Evolutionary conservation across 2,113 vertebrate genomes (phyloP), one percentile per base, ranked within the genome.

Genomic region (Theristicus caerulescens): DNA sequence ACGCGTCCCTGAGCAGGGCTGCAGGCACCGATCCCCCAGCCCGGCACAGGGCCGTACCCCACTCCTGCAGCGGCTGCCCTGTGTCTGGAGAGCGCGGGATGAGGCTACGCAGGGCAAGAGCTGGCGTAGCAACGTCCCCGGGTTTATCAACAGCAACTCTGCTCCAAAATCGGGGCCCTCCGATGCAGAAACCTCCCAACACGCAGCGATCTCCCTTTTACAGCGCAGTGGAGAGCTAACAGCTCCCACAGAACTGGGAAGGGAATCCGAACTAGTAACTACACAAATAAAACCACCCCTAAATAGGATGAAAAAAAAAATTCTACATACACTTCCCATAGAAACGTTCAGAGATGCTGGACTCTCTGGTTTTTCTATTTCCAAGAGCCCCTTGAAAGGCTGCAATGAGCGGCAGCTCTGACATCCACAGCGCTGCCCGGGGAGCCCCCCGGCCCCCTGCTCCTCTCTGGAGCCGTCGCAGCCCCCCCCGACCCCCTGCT

Each of bases 121-220:
- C 27, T 21, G 5, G 22, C 1, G 1, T 0, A 6, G 26, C 4
- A 7, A 3, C 8, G 21, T 34, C 54, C 31, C 44, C 27, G 54
- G 12, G 2, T 16, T 69, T 58, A 25, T 10, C 73, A 34, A 5
- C 42, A 40, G 47, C 70, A 77, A 86, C 16, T 38, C 27, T 2
- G 44, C 70, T 55, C 61, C 70, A 18, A 66, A 81, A 44, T 3
- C 0, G 11, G 52, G 32, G 29, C 18, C 5, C 6, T 5, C 9
- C 0, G 7, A 19, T 10, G 22, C 29, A 36, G 44, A 18, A 82
- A 4, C 25, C 8, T 0, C 40, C 36, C 0, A 3, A 22, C 16
- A 2, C 0, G 4, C 42, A 18, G 5, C 8, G 0, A 46, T 9
- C 19, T 42, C 34, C 34, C 22, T 24, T 21, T 2, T 3, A 13